A percentile compares a stretch with the other conserved stretches of the same genome.
Conservation (phyloP, 2,888 invertebrate genomes). For the Bellardia bayeri region DNA sequence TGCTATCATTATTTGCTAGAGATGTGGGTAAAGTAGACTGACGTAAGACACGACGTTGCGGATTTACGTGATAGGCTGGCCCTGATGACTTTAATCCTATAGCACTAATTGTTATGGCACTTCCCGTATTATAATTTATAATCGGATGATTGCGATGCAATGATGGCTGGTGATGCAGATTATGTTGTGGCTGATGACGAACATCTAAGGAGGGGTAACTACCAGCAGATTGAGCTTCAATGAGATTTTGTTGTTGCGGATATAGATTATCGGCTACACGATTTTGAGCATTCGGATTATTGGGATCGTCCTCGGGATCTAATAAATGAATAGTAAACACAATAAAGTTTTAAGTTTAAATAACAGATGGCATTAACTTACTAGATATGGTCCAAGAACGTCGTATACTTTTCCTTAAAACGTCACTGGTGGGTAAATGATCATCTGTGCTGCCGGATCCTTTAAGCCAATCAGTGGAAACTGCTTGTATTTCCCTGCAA, state of each 20-base stretch:
- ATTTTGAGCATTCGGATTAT: conserved; percentile 79
- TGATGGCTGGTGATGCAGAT: conserved; percentile 59
- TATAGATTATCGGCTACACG: conserved; percentile 85
- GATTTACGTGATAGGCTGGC: conserved; percentile 77
- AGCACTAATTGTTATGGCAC: conserved; percentile 79
- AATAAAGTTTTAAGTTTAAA: neutral
- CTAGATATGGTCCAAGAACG: conserved; percentile 91
- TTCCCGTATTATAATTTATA: conserved; percentile 79
- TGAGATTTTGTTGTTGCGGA: conserved; percentile 86
- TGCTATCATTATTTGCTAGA: conserved; percentile 80
- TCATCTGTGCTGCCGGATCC: conserved; percentile 85
- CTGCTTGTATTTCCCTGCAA: conserved; percentile 89
- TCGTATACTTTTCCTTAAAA: conserved; percentile 88
- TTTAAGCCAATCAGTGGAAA: conserved; percentile 88
- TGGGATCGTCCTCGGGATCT: conserved; percentile 83
- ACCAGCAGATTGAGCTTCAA: conserved; percentile 84
- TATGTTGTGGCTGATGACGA: conserved; percentile 77
- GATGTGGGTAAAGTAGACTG: conserved; percentile 84
- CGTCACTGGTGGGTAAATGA: conserved; percentile 86
- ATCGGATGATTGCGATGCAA: conserved; percentile 76
- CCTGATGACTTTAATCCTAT: conserved; percentile 64
- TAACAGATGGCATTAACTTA: conserved; percentile 80
- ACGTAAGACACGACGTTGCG: conserved; percentile 81
- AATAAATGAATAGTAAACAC: conserved; percentile 3
- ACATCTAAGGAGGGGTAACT: conserved; percentile 81